phyloP scores from a whole-genome alignment of 2,113 vertebrate genomes.

The Lepisosteus osseus region DNA sequence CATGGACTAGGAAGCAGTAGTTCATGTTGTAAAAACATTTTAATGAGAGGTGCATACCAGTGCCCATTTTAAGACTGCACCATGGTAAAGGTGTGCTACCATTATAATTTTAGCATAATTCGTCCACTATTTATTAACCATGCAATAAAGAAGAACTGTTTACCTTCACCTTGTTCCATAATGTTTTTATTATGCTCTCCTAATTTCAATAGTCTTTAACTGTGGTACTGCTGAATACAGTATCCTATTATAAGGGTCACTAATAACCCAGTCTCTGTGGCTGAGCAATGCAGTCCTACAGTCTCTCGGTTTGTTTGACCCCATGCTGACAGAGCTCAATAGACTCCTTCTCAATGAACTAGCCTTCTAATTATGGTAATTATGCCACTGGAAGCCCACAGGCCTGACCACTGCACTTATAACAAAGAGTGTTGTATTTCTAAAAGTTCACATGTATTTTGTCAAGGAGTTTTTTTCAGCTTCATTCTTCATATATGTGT shows the following conservation, averaged over 20 bases:
- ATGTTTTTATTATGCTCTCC: slow-evolving; percentile 33
- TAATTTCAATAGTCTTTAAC: slow-evolving; percentile 32
- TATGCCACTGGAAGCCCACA: slow-evolving; percentile 31
- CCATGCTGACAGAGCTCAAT: slow-evolving; percentile 21
- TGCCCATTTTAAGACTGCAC: no score
- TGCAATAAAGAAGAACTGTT: slow-evolving; percentile 37
- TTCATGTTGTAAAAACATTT: no score
- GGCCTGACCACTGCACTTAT: slow-evolving; percentile 24
- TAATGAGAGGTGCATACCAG: no score
- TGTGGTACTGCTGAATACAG: slow-evolving; percentile 13
- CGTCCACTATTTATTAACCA: slow-evolving; percentile 23
- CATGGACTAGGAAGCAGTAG: no score
- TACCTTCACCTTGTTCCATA: slow-evolving; percentile 27
- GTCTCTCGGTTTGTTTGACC: slow-evolving; percentile 23
- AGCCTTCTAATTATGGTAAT: slow-evolving; percentile 43
- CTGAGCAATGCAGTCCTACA: not conserved
- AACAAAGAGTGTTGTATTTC: slow-evolving; percentile 4
- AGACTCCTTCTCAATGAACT: slow-evolving; percentile 32
- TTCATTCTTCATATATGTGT: not conserved
- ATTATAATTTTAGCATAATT: not conserved
- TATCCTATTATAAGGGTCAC: slow-evolving; percentile 39
- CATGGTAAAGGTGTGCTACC: no score
- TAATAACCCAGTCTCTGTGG: slow-evolving; percentile 30
- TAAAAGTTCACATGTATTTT: slow-evolving; percentile 6
- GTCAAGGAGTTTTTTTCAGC: slow-evolving; percentile 10